Evolutionary conservation across 2,113 vertebrate species (phyloP), one percentile per base, ranked within the genome.

Genomic region (Cervus canadensis): DNA sequence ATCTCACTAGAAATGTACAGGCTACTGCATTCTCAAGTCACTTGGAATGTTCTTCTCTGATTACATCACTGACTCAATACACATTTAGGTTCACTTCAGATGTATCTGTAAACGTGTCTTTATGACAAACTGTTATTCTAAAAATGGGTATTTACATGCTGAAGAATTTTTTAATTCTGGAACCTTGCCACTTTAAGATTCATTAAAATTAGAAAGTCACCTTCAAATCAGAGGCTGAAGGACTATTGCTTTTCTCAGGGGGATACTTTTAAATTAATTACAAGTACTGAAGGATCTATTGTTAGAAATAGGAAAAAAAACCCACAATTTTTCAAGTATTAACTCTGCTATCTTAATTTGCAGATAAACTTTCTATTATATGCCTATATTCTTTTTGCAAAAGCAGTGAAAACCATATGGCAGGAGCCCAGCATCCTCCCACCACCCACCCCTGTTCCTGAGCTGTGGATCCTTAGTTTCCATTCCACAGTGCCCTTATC

Each of bases 341-440:
- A 60, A 82, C 16, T 89, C 45, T 54, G 30, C 26, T 14, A n/a
- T 45, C 26, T 57, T n/a, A 50, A 59, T 52, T 12, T n/a, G 19
- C 13, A 26, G 33, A 62, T 36, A 74, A 82, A 59, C 33, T n/a
- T 7, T 45, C 13, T 52, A 40, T 12, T 13, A 30, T 25, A 2
- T 33, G 5, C 33, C 25, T 30, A 2, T 3, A 21, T 16, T 30
- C 1, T 43, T 45, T 40, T 16, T 4, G 11, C 4, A 56, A 79
- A 76, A 50, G 7, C 14, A 45, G 6, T 30, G 62, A 84, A 28
- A 62, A 79, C 3, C 21, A n/a, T 1, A 3, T 0, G 2, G 21
- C 5, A 4, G 30, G n/a, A 8, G 2, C 12, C 52, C 7, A 74
- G 67, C 25, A 43, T 28, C 19, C 36, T 1, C 11, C 67, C 40